Evolutionary conservation across 2,113 vertebrate species (phyloP).

Genomic region (Caracal caracal): DNA sequence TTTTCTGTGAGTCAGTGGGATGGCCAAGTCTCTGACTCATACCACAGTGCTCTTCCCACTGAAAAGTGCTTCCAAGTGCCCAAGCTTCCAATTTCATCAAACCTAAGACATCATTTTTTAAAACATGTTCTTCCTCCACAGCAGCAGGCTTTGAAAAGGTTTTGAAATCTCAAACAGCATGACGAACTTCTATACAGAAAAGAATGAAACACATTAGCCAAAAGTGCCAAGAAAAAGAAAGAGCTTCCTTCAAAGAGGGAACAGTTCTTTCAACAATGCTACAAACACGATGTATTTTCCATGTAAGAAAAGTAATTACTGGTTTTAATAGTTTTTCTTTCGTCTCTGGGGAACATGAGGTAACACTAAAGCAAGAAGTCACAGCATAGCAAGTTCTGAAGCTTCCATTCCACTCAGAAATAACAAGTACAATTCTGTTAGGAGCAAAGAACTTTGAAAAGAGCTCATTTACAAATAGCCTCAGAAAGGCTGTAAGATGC

Average conservation of each 20-base stretch:
- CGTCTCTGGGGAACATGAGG: not conserved
- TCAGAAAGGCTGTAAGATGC: not conserved
- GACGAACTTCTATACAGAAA: not conserved
- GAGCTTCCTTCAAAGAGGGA: not conserved
- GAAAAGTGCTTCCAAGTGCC: not conserved
- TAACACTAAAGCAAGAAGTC: not conserved
- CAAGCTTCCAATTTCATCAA: not conserved
- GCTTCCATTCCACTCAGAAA: not conserved
- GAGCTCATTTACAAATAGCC: not conserved
- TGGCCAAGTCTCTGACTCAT: not conserved
- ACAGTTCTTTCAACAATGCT: not conserved
- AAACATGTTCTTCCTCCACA: constrained; percentile 19
- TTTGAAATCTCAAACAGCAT: not conserved
- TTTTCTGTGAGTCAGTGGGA: not conserved
- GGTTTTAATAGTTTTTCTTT: not conserved
- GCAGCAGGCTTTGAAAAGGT: not conserved
- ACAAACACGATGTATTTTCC: not conserved
- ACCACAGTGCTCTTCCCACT: not conserved
- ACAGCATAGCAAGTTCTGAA: not conserved
- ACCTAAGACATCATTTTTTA: not conserved
- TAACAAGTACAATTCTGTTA: not conserved
- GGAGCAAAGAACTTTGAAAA: not conserved
- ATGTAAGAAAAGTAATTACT: not conserved
- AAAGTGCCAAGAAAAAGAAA: constrained; percentile 3
- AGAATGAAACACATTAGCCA: not conserved